Evolutionary conservation across 2,888 invertebrate species (phyloP).

Genomic region (Sturmia bella): DNA sequence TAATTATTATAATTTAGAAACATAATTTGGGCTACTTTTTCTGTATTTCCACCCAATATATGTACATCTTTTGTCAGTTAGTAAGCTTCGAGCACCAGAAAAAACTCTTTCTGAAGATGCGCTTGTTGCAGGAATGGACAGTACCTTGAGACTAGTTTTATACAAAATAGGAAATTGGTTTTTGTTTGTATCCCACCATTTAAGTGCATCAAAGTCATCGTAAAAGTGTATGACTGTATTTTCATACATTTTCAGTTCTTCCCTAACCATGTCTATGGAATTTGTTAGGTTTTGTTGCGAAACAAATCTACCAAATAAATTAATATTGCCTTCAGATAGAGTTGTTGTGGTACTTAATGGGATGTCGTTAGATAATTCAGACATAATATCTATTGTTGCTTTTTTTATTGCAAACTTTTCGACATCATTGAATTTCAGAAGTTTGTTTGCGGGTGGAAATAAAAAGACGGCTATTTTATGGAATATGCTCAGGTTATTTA

Average conservation of each 20-base stretch:
- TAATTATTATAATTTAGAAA: constrained; percentile 47
- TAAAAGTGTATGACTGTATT: constrained; percentile 38
- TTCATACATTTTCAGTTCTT: constrained; percentile 25
- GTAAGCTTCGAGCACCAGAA: constrained; percentile 35
- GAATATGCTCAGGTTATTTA: constrained; percentile 41
- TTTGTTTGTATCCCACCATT: constrained; percentile 24
- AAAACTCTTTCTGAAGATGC: constrained; percentile 28
- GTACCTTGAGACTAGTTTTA: constrained; percentile 34
- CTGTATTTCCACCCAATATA: constrained; percentile 13
- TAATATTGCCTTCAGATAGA: no score
- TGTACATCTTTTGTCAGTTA: constrained; percentile 36
- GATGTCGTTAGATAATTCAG: constrained; percentile 8
- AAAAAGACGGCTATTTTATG: constrained; percentile 66
- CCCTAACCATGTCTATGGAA: background rate
- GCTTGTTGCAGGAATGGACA: constrained; percentile 45
- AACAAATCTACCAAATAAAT: constrained; percentile 50
- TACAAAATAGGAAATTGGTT: constrained; percentile 22
- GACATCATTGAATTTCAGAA: constrained; percentile 40
- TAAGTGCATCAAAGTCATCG: constrained; percentile 51
- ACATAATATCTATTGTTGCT: constrained; percentile 3
- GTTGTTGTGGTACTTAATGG: constrained; percentile 23
- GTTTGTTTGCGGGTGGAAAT: constrained; percentile 64
- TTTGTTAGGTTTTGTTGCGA: constrained; percentile 10
- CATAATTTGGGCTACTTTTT: constrained; percentile 30
- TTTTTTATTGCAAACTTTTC: background rate